These are phyloP conservation scores for Hirundo rustica DNA, from an alignment of 2,797 vertebrate species.

Conservation along the genomic window DNA sequence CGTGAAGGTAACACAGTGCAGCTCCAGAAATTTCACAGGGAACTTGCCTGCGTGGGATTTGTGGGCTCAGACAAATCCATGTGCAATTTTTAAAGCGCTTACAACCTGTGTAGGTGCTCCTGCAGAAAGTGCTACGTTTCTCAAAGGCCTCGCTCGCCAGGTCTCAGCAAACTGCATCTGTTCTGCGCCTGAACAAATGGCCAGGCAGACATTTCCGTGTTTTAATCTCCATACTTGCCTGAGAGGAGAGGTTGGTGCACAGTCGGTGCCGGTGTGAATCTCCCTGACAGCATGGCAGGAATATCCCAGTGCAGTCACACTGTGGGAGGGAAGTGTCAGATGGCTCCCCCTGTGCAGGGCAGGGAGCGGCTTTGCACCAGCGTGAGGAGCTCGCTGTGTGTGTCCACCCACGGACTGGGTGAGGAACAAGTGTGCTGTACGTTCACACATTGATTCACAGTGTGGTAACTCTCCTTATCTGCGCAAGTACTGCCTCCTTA, in stretches of 20 bases:
- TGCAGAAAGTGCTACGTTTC: background rate
- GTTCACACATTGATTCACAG: background rate
- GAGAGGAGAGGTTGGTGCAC: background rate
- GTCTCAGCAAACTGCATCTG: background rate
- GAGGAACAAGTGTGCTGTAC: background rate
- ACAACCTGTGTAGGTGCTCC: background rate
- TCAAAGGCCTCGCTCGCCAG: rapidly evolving
- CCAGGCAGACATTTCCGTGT: background rate
- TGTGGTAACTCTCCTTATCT: background rate
- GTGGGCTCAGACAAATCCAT: background rate
- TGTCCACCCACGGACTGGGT: background rate
- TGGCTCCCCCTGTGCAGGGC: conserved; percentile 4
- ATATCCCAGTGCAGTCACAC: background rate
- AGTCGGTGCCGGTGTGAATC: background rate
- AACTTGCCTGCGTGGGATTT: background rate
- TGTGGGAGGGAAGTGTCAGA: background rate
- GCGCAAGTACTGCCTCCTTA: background rate
- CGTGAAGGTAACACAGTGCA: background rate
- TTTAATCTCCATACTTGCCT: background rate
- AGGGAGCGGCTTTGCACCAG: background rate
- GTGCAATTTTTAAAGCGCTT: background rate
- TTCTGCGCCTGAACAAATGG: background rate
- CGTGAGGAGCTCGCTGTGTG: background rate
- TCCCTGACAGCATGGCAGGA: background rate
- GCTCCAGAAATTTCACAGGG: background rate